These are phyloP conservation scores for Microplitis manilae DNA, from an alignment of 2,888 invertebrate genomes.

Conservation along the genomic window DNA sequence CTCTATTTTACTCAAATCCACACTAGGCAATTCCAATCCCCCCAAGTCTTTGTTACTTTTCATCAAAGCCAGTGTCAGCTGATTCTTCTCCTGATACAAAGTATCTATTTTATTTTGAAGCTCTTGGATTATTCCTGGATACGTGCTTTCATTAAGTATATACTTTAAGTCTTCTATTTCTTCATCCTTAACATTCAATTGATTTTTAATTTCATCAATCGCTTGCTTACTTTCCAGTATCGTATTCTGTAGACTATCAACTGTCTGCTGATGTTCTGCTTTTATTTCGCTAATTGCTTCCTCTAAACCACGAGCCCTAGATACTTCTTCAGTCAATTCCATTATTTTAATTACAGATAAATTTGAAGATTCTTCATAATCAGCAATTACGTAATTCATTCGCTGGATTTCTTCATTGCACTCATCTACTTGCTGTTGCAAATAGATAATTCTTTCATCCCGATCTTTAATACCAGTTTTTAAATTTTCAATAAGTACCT, in stretches of 20 bases:
- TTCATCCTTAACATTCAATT: constrained; percentile 77
- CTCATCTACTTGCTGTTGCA: constrained; percentile 65
- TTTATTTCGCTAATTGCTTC: constrained; percentile 51
- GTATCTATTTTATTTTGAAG: constrained; percentile 61
- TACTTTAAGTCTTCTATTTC: constrained; percentile 82
- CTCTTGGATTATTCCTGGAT: constrained; percentile 67
- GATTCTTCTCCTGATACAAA: constrained; percentile 51
- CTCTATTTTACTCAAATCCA: background rate
- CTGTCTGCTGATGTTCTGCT: constrained; percentile 48
- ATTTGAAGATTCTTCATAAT: background rate
- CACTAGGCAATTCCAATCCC: background rate
- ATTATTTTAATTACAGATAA: background rate
- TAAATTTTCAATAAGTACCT: constrained; percentile 44
- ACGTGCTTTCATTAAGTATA: constrained; percentile 74
- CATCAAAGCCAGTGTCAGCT: constrained; percentile 46
- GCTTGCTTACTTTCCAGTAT: constrained; percentile 7
- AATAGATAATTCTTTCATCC: constrained; percentile 31
- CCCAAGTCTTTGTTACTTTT: constrained; percentile 27
- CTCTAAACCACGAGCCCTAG: constrained; percentile 24
- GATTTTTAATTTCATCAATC: constrained; percentile 42
- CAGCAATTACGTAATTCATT: constrained; percentile 58
- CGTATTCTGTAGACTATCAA: constrained; percentile 32
- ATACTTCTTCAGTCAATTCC: background rate
- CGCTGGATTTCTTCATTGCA: constrained; percentile 68
- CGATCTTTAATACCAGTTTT: background rate